A percentile compares a stretch with the other conserved stretches of the same genome.
Evolutionary conservation across 2,888 invertebrate genomes (phyloP).

Genomic region (Nasonovia ribisnigri): DNA sequence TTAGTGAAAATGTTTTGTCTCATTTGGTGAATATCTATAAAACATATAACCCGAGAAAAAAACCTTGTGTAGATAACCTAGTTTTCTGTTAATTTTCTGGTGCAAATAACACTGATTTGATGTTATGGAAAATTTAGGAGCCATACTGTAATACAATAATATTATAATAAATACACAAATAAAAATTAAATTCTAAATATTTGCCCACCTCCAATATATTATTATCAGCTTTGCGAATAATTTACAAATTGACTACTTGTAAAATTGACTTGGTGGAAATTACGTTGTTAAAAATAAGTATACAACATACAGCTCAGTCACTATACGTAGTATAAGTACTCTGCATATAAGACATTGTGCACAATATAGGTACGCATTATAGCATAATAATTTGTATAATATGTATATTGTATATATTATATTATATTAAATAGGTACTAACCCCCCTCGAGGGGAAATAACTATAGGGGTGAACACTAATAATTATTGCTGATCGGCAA

Average conservation of each 20-base stretch:
- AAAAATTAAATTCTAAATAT: neutral
- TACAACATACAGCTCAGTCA: neutral
- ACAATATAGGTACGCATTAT: neutral
- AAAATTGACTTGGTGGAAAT: neutral
- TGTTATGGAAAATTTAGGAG: neutral
- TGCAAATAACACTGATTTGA: neutral
- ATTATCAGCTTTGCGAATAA: neutral
- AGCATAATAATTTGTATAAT: neutral
- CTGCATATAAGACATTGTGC: neutral
- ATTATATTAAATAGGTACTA: neutral
- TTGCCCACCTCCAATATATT: neutral
- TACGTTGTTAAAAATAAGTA: neutral
- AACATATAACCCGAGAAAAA: neutral
- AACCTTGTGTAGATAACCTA: neutral
- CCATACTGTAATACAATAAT: neutral
- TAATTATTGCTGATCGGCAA: slow-evolving; percentile 48
- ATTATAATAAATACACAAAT: neutral
- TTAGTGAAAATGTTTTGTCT: neutral
- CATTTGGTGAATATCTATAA: neutral
- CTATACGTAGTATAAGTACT: neutral
- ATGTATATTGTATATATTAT: neutral
- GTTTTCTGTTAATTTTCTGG: neutral
- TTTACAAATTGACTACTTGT: neutral
- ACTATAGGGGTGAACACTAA: neutral
- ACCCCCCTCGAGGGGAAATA: neutral